Evolutionary conservation across 1,140 invertebrate species (phyloP), one percentile per base, ranked within the genome.

Genomic region (Hylyphantes graminicola): DNA sequence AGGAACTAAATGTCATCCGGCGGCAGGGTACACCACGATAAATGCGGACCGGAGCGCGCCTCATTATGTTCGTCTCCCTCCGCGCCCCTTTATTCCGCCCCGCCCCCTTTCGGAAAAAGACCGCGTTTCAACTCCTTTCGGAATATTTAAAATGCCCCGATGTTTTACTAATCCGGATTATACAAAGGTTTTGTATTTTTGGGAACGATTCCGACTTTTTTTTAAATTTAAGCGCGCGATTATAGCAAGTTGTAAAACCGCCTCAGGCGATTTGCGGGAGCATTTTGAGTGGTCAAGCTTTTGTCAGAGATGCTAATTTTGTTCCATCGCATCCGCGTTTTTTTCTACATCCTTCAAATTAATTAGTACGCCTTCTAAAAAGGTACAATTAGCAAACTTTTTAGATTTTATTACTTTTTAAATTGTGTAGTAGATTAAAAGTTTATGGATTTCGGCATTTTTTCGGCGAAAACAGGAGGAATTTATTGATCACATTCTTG

Each of bases 1-100:
- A 76, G 73, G 81, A 86, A 86, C 85, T 86, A 86, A 86, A 86
- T 86, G 80, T 77, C 85, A 72, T n/a, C 59, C 73, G 21, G 57
- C 73, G 54, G 80, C 73, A 72, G 72, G 55, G 73, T 50, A 77
- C 65, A 75, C 65, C 53, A 50, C 64, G 85, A 80, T 86, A 86
- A 86, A 86, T 82, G 77, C 11, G n/a, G 70, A 70, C 77, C 85
- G 68, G 48, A 76, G 19, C 72, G 48, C 78, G 63, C 64, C 77
- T 82, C 77, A 81, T 79, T 80, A 86, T 86, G 77, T 54, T 70
- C 13, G 63, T 77, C 63, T 63, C 3, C 82, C 8, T 85, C 82
- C 82, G 82, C 82, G 51, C 17, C n/a, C 55, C 51, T n/a, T 65
- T 51, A 19, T 75, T 51, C 72, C 9, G 7, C 17, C n/a, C 80